Percentiles rank a stretch among this genome's conserved stretches.
Conservation (phyloP, 1,140 invertebrate species). For the Amyelois transitella region DNA sequence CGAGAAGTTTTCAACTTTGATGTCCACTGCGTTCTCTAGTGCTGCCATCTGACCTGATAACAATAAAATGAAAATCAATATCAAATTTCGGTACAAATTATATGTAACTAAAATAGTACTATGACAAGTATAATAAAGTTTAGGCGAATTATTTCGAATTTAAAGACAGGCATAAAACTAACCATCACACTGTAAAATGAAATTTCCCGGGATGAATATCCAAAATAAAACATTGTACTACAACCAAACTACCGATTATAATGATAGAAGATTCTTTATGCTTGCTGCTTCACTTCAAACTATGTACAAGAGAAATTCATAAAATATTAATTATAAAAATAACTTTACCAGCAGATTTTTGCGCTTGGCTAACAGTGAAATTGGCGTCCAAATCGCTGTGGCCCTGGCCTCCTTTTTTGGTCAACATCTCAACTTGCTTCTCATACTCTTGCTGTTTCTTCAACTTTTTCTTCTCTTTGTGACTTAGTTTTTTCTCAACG, state of each 20-base stretch:
- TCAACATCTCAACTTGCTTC: constrained; percentile 90
- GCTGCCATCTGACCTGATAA: constrained; percentile 83
- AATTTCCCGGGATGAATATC: no score
- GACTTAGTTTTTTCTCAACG: constrained; percentile 85
- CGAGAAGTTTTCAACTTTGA: constrained; percentile 99
- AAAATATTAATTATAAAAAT: neutral
- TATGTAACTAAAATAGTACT: no score
- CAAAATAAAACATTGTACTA: no score
- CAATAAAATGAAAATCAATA: neutral
- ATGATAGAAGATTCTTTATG: no score
- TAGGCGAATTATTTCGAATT: no score
- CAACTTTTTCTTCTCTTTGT: constrained; percentile 96
- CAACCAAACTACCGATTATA: no score
- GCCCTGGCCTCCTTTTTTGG: constrained; percentile 90
- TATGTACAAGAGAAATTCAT: neutral
- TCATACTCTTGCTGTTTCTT: constrained; percentile 96
- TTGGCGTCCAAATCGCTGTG: constrained; percentile 93
- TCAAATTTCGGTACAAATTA: no score
- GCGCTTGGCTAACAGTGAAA: constrained; percentile 97
- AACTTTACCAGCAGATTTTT: constrained; percentile 81
- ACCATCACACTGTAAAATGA: no score
- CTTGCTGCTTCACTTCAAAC: no score
- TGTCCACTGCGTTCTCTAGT: constrained; percentile 96
- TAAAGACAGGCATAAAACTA: no score
- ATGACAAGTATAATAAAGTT: no score